Percentiles rank a stretch among this genome's conserved stretches.
These are phyloP conservation scores for Allacma fusca DNA, from an alignment of 2,888 invertebrate species.

Conservation along the genomic window DNA sequence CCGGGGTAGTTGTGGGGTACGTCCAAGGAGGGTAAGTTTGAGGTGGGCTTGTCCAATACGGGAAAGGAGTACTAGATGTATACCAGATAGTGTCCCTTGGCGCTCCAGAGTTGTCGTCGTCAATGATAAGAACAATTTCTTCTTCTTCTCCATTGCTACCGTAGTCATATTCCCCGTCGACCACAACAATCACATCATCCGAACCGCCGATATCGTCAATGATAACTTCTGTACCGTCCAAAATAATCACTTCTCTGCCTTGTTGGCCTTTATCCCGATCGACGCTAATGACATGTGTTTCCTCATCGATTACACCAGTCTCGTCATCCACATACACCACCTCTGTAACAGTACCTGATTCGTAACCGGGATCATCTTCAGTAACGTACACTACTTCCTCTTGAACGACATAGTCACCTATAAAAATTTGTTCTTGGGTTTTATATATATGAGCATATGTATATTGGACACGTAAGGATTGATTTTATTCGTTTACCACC, in stretches of 20 bases:
- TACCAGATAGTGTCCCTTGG: background rate
- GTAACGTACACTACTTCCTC: constrained; percentile 3
- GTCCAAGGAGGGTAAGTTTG: background rate
- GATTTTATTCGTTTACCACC: no score
- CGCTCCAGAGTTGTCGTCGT: background rate
- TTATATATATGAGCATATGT: no score
- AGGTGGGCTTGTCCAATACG: constrained; percentile 3
- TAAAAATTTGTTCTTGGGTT: background rate
- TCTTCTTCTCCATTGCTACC: constrained; percentile 4
- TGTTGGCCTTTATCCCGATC: background rate
- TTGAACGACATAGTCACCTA: constrained; percentile 7
- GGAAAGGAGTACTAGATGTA: background rate
- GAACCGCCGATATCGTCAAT: background rate
- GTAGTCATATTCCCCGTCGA: constrained; percentile 35
- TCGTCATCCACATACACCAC: background rate
- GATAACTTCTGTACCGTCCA: constrained; percentile 25
- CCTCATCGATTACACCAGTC: background rate
- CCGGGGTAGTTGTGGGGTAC: background rate
- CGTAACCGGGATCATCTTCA: background rate
- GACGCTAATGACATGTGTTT: background rate
- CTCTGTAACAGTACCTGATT: background rate
- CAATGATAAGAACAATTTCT: constrained; percentile 30
- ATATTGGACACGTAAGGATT: no score
- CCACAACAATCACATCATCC: constrained; percentile 4
- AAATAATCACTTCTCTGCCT: constrained; percentile 18